Percentiles rank a stretch among this genome's conserved stretches.
Evolutionary conservation across 2,113 vertebrate species (phyloP).

Genomic region (Paedocypris sp.): DNA sequence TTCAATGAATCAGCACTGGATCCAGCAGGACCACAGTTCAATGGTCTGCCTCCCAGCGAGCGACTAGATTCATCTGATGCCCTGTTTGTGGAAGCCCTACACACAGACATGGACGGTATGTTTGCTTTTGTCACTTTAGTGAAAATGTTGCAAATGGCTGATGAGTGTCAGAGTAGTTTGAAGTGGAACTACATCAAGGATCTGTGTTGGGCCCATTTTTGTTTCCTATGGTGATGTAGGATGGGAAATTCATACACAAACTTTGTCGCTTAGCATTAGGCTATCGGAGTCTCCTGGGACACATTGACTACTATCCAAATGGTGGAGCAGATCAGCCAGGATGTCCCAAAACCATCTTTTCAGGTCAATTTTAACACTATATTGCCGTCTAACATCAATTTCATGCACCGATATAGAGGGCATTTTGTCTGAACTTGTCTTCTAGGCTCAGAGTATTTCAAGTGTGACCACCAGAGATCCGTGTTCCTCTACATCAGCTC

Average conservation of each 20-base stretch:
- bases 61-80: constrained; percentile 77
- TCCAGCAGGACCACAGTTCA: constrained; percentile 79
- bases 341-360: constrained; percentile 76
- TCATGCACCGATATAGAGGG: no score
- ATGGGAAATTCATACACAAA: no score
- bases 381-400: neutral
- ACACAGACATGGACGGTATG: constrained; percentile 77
- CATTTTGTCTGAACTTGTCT: no score
- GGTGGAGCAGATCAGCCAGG: constrained; percentile 82
- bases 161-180: no score
- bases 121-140: neutral
- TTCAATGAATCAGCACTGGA: constrained; percentile 76
- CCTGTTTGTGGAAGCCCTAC: constrained; percentile 83
- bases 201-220: no score
- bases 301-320: constrained; percentile 88
- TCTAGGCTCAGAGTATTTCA: constrained; percentile 69
- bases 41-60: constrained; percentile 29
- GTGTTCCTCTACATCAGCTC: constrained; percentile 74
- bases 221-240: no score
- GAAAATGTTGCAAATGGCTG: no score
- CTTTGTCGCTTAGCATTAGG: constrained; percentile 63
- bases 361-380: constrained; percentile 57
- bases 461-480: constrained; percentile 89
- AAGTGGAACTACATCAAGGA: no score
- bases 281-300: constrained; percentile 68